Percentiles rank a stretch among this genome's conserved stretches.
Conservation (phyloP, 2,797 vertebrate genomes). For the Xenops minutus region DNA sequence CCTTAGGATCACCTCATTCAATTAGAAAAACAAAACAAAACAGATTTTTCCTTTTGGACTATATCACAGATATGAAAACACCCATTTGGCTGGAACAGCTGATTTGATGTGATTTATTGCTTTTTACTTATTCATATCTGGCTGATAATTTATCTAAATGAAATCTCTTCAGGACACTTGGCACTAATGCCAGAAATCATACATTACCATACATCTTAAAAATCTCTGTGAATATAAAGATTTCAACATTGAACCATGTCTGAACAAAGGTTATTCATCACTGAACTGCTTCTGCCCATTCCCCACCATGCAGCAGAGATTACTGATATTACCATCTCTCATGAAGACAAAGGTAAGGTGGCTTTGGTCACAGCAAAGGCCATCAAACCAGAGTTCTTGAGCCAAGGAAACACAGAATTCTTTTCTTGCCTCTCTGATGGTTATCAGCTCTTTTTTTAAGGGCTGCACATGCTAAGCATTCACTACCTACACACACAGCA, state of each 20-base stretch:
- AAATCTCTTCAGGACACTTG: background rate
- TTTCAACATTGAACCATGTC: background rate
- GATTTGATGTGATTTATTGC: background rate
- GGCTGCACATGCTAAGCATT: background rate
- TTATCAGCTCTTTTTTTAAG: background rate
- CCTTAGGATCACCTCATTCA: background rate
- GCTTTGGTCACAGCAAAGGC: background rate
- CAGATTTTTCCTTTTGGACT: background rate
- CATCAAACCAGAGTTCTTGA: background rate
- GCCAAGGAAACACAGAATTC: background rate
- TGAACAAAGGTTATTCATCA: background rate
- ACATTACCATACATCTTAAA: background rate
- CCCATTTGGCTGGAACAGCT: background rate
- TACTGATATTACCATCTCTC: background rate
- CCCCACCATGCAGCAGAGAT: background rate
- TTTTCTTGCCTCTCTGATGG: background rate
- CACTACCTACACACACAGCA: background rate
- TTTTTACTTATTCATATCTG: background rate
- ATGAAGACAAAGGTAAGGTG: background rate
- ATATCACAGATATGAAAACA: background rate
- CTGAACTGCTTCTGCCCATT: background rate
- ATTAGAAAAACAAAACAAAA: background rate
- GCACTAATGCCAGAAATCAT: background rate
- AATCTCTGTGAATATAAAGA: background rate
- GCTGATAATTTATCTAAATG: background rate